Base-by-base conservation (phyloP, 2,797 vertebrate genomes). In the Diceros bicornis region DNA sequence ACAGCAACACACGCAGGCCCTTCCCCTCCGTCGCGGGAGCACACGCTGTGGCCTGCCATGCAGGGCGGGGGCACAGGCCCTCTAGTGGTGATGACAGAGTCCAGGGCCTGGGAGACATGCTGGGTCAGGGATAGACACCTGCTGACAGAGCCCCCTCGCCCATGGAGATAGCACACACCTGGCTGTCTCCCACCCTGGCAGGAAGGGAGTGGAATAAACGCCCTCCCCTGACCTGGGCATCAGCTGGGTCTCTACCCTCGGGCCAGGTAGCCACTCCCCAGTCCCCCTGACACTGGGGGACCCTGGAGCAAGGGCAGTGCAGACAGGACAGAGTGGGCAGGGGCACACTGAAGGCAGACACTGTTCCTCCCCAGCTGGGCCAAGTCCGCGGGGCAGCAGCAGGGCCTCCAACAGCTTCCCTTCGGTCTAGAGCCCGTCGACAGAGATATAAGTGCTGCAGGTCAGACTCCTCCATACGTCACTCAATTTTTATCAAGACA, bases 401-500 rank as follows among this genome's bases (percentile, higher is more conserved):
- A 0, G 74, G 91, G 44, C 37, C 13, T 84, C 94, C 23, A 2
- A 0, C 21, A 23, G 84, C 94, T 59, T 84, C 94, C 95, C 89
- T 78, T 71, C 59, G 12, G 34, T 61, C 96, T n/a, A 4, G 69
- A 94, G 66, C 52, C 52, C 12, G 1, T 55, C 37, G 85, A 78
- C 71, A 97, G 93, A 96, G 83, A 93, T 71, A 34, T 4, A 78
- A 96, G 97, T 69, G 98, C 90, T 4, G 79, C 8, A 6, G 83
- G 77, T 87, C 2, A 41, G 66, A 69, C 77, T 79, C 96, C 97
- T 66, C 92, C 92, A 23, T 5, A 23, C 47, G 71, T 94, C 97
- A 75, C 95, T 97, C 98, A 97, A 95, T 89, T 90, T 96, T 62
- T 91, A 93, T 97, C 98, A 97, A 97, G 97, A 98, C 97, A 97